Conservation (phyloP, 2,113 vertebrate genomes). For the Oncorhynchus nerka region DNA sequence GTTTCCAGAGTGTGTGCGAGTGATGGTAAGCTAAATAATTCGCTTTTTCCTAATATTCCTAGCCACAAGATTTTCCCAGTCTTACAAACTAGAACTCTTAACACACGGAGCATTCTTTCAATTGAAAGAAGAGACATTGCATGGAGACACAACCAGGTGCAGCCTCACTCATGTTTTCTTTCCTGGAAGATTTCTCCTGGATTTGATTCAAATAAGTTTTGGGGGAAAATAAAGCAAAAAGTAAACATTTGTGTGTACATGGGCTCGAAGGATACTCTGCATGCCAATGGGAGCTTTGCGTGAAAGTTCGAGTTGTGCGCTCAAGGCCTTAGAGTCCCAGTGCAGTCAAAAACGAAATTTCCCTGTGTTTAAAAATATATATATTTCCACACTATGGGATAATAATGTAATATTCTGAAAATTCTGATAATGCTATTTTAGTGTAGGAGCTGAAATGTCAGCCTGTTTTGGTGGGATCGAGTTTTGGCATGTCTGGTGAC, state of each 20-base stretch:
- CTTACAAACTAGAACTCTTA: neutral
- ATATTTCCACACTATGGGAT: no score
- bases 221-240: neutral
- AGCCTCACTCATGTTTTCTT: conserved; percentile 30
- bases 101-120: conserved; percentile 30
- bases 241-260: neutral
- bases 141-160: conserved; percentile 25
- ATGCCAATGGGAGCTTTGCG: neutral
- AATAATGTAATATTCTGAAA: no score
- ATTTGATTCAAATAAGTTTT: conserved; percentile 12
- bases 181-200: conserved; percentile 26
- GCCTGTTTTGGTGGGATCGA: no score
- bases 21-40: conserved; percentile 6
- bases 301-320: neutral
- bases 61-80: conserved; percentile 10
- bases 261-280: no score
- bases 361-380: no score
- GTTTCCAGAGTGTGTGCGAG: conserved; percentile 24
- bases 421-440: no score
- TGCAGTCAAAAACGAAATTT: no score
- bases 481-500: no score
- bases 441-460: no score
- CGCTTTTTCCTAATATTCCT: neutral
- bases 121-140: conserved; percentile 4
- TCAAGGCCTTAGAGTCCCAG: neutral